These are phyloP conservation scores for Monopterus albus DNA, from an alignment of 2,113 vertebrate genomes.

Conservation along the genomic window DNA sequence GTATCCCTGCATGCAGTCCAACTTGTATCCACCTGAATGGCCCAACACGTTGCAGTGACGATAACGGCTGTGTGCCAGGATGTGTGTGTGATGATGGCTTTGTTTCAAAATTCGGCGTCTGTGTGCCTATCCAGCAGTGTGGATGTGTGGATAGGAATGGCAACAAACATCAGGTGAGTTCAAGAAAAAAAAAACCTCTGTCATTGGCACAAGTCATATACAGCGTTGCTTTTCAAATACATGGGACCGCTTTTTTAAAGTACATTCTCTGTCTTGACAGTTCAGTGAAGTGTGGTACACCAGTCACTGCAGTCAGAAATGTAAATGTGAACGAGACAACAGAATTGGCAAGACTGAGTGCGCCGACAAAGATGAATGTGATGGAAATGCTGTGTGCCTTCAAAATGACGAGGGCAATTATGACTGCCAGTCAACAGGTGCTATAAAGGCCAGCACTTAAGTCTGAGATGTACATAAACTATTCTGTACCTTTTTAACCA, in stretches of 20 bases:
- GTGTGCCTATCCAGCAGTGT: constrained; percentile 84
- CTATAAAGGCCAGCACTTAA: constrained; percentile 11
- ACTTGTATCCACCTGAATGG: constrained; percentile 84
- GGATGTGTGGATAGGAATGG: constrained; percentile 85
- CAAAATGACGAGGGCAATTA: constrained; percentile 73
- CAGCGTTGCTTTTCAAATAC: neutral
- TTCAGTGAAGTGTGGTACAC: constrained; percentile 85
- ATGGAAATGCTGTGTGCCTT: constrained; percentile 72
- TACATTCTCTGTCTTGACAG: constrained; percentile 61
- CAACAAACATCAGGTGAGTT: constrained; percentile 81
- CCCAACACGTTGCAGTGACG: constrained; percentile 76
- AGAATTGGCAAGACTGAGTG: constrained; percentile 70
- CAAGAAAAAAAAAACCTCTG: neutral
- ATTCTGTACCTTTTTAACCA: neutral
- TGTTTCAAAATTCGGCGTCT: constrained; percentile 76
- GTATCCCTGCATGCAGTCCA: constrained; percentile 82
- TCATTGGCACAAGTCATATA: neutral
- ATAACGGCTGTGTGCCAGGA: constrained; percentile 77
- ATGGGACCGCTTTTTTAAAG: neutral
- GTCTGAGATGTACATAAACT: neutral
- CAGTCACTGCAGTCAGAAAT: constrained; percentile 78
- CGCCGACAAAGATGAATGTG: constrained; percentile 70
- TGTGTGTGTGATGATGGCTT: constrained; percentile 85
- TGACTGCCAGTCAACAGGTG: constrained; percentile 81
- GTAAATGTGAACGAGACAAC: constrained; percentile 74